Evolutionary conservation across 2,888 invertebrate genomes (phyloP).

Genomic region (Chloromyia formosa): DNA sequence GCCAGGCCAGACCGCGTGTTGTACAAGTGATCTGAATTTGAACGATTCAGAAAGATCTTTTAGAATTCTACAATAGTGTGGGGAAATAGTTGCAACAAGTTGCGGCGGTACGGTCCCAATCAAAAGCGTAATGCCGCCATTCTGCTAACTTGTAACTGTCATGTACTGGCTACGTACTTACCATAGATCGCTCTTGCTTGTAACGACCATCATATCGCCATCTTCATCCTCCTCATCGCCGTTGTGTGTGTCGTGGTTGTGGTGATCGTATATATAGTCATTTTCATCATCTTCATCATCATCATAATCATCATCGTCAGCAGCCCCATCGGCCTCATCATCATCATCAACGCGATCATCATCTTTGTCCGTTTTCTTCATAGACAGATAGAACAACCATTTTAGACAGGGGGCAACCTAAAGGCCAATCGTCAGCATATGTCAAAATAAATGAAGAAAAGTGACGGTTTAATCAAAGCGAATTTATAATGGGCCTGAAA

Average conservation of each 20-base stretch:
- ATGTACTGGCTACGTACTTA: not conserved
- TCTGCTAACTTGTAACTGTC: not conserved
- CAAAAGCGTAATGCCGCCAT: constrained; percentile 7
- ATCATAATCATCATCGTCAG: constrained; percentile 4
- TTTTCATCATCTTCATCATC: constrained; percentile 24
- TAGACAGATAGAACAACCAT: constrained; percentile 24
- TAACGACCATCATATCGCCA: not conserved
- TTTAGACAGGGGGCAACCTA: constrained; percentile 29
- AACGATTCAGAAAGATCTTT: constrained; percentile 9
- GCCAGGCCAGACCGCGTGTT: not conserved
- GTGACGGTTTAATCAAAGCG: constrained; percentile 63
- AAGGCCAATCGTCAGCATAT: constrained; percentile 58
- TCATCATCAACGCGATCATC: constrained; percentile 20
- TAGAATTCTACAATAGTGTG: not conserved
- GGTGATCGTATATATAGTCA: not conserved
- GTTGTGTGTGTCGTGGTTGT: too few species aligned
- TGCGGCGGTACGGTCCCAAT: not conserved
- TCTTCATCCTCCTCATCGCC: too few species aligned
- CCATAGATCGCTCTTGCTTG: not conserved
- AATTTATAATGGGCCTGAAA: constrained; percentile 50
- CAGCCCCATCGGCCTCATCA: constrained; percentile 20
- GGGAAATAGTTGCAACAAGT: not conserved
- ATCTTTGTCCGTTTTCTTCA: constrained; percentile 24
- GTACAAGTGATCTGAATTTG: not conserved
- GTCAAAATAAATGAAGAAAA: constrained; percentile 64